Conservation (phyloP, 1,140 invertebrate genomes). For the Scaptomyza hsui region DNA sequence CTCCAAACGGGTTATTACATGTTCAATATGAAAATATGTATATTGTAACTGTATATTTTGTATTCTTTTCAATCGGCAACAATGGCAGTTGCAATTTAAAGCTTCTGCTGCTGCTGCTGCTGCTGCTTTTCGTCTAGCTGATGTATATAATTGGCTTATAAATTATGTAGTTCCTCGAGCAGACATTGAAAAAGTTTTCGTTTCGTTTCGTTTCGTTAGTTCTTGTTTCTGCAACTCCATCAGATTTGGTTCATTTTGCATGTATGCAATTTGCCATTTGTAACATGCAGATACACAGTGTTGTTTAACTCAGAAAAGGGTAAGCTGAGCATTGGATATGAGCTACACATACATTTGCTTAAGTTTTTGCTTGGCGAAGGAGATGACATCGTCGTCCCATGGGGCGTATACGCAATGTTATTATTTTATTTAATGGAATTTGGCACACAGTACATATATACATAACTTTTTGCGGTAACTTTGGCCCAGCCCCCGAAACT, state of each 20-base stretch:
- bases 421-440: constrained; percentile 59
- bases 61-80: not conserved
- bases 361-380: not conserved
- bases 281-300: constrained; percentile 1
- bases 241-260: constrained; percentile 25
- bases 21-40: not conserved
- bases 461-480: constrained; percentile 51
- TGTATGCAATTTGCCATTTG: constrained; percentile 18
- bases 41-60: not conserved
- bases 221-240: constrained; percentile 29
- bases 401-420: constrained; percentile 50
- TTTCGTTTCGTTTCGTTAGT: not conserved
- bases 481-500: constrained; percentile 13
- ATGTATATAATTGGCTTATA: constrained; percentile 25
- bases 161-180: constrained; percentile 10
- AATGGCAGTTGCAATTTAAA: not conserved
- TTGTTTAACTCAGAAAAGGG: constrained; percentile 5
- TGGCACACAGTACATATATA: constrained; percentile 18
- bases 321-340: not conserved
- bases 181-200: not conserved
- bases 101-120: not conserved
- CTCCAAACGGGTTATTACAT: not conserved
- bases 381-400: not conserved
- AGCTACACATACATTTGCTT: not conserved
- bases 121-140: constrained; percentile 1